Percentiles rank a stretch among this genome's conserved stretches.
Conservation (phyloP, 2,113 vertebrate genomes). For the Loxodonta africana region DNA sequence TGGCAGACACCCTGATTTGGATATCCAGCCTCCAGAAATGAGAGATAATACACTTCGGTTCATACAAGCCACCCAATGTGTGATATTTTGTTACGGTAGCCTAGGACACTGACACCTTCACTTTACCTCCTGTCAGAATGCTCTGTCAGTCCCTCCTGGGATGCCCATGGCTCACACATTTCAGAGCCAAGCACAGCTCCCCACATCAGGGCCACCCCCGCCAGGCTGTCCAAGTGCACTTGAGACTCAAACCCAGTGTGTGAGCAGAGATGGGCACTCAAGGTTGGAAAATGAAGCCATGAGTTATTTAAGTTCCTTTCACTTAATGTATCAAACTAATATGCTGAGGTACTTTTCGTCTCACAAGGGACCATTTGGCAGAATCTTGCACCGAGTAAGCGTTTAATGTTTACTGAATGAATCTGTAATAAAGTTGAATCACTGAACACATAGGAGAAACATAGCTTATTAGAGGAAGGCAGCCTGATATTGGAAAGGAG, state of each 20-base stretch:
- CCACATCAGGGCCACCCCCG: accelerated
- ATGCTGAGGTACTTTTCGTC: slow-evolving; percentile 62
- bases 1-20: background rate
- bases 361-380: slow-evolving; percentile 75
- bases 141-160: accelerated
- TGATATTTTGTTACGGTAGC: background rate
- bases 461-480: slow-evolving; percentile 62
- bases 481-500: slow-evolving; percentile 2
- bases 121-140: background rate
- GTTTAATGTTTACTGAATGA: slow-evolving; percentile 76
- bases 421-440: slow-evolving; percentile 71
- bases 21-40: background rate
- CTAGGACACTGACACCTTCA: background rate
- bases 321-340: slow-evolving; percentile 72
- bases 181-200: background rate
- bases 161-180: background rate
- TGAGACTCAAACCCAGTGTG: background rate
- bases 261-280: background rate
- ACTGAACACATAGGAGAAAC: slow-evolving; percentile 74
- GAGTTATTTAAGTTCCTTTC: slow-evolving; percentile 70
- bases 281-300: slow-evolving; percentile 1
- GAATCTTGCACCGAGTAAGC: slow-evolving; percentile 52
- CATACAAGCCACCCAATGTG: background rate
- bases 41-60: background rate
- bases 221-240: background rate